Evolutionary conservation across 2,113 vertebrate species (phyloP).

Genomic region (Rhagologus leucostigma): DNA sequence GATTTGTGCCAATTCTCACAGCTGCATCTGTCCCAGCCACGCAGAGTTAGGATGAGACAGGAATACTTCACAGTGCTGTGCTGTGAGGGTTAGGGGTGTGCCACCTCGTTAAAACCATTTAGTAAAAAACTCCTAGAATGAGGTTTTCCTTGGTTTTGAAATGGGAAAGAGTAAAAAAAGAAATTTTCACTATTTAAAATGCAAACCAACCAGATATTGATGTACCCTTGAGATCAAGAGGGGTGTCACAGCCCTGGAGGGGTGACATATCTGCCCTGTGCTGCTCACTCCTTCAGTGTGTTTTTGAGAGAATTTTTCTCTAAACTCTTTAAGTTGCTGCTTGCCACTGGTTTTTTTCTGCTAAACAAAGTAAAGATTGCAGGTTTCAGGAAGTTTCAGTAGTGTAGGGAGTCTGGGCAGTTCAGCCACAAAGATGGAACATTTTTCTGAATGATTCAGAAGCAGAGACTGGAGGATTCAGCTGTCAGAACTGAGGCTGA

Average conservation of each 20-base stretch:
- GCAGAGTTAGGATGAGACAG: accelerated
- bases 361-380: background rate
- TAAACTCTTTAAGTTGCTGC: background rate
- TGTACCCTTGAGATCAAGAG: background rate
- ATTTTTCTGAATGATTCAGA: background rate
- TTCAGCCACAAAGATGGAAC: background rate
- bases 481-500: background rate
- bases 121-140: background rate
- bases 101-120: background rate
- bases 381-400: background rate
- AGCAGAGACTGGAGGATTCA: background rate
- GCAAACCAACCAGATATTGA: background rate
- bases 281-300: background rate
- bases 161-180: background rate
- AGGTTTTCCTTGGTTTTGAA: background rate
- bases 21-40: background rate
- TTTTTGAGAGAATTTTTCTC: background rate
- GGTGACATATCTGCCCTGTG: background rate
- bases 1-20: accelerated
- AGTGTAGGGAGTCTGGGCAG: background rate
- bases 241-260: background rate
- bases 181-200: background rate
- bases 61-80: background rate
- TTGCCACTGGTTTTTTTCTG: background rate
- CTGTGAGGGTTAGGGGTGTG: background rate